Base-by-base conservation (phyloP, 2,113 vertebrate species). In the Gopherus flavomarginatus region DNA sequence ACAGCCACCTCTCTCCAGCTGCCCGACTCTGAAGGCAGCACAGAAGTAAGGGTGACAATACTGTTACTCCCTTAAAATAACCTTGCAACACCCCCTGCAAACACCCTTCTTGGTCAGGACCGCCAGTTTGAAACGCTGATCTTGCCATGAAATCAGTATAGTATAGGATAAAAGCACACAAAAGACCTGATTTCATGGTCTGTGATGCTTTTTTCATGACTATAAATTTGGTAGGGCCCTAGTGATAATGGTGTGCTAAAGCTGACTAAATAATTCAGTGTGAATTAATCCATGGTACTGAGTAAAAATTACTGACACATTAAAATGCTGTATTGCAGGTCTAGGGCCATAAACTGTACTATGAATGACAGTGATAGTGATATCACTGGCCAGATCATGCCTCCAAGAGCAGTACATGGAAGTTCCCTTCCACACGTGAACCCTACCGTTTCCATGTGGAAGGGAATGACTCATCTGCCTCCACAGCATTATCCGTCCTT, bases 201-300 rank as follows among this genome's bases (percentile, higher is more conserved):
- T 2, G 2, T 53, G 6, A 53, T 21, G 52, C 17, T 1, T 53
- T 53, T 53, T 53, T 53, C 52, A 53, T 53, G 52, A 19, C 52
- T 3, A 1, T 53, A 6, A 53, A 53, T 53, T 53, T 53, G 52
- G 52, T 53, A 53, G 52, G 52, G 19, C 52, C 19, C 52, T 53
- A 53, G 0, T 44, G n/a, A 21, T 78, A 89, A 38, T 1, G 5
- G 27, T 6, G 21, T 0, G 3, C n/a, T 47, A 42, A 52, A 79
- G 11, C 86, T 44, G 56, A 94, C 49, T 82, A 84, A 90, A 91
- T 12, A 29, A 1, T 1, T 44, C 0, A 0, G 35, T 27, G 53
- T 35, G 54, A 96, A 31, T 78, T 83, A 90, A 5, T 54, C 79
- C 90, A 19, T 27, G n/a, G 5, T 35, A 22, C 62, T 57, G 86